Evolutionary conservation across 2,888 invertebrate genomes (phyloP).

Genomic region (Chalcosyrphus nemorum): DNA sequence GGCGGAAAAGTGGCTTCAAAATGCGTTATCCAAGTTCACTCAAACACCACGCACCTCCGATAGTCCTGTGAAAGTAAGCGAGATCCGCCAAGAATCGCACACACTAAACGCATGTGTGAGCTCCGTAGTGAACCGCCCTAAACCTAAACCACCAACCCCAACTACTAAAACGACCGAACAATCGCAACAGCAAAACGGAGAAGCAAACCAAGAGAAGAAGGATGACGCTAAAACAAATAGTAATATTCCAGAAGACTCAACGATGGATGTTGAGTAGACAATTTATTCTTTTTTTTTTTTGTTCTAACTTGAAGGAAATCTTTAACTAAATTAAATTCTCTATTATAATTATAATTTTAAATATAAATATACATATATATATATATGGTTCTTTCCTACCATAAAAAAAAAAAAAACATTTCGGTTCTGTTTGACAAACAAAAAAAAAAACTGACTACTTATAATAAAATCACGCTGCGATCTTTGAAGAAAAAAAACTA

Average conservation of each 20-base stretch:
- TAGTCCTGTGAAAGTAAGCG: slow-evolving; percentile 90
- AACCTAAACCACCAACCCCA: slow-evolving; percentile 89
- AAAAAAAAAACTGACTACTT: background rate
- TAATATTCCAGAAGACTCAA: slow-evolving; percentile 77
- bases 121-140: slow-evolving; percentile 94
- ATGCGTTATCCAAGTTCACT: slow-evolving; percentile 86
- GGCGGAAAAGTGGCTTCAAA: slow-evolving; percentile 92
- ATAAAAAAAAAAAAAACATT: slow-evolving; percentile 22
- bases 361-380: slow-evolving; percentile 29
- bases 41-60: slow-evolving; percentile 87
- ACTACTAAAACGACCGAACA: slow-evolving; percentile 81
- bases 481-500: background rate
- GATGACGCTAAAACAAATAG: slow-evolving; percentile 73
- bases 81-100: slow-evolving; percentile 91
- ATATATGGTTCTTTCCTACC: slow-evolving; percentile 53
- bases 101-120: slow-evolving; percentile 83
- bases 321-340: slow-evolving; percentile 67
- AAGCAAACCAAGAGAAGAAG: slow-evolving; percentile 73
- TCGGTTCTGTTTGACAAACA: slow-evolving; percentile 35
- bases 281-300: slow-evolving; percentile 39
- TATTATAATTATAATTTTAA: slow-evolving; percentile 63
- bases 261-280: slow-evolving; percentile 80
- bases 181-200: slow-evolving; percentile 76
- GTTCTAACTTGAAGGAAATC: slow-evolving; percentile 34
- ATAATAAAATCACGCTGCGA: slow-evolving; percentile 8